Conservation (phyloP, 2,888 invertebrate species). For the Eilema caniola region DNA sequence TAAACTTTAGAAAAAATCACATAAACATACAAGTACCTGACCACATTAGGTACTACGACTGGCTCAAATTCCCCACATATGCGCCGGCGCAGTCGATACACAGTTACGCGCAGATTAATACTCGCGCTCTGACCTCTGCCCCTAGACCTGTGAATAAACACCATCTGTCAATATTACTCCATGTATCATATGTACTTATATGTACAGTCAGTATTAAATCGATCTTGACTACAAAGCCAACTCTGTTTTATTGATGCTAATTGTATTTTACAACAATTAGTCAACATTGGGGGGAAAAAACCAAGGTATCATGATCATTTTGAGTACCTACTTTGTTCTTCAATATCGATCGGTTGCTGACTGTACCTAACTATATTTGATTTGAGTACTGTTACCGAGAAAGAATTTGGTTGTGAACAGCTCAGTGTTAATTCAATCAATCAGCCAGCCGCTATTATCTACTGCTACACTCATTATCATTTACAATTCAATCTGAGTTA, state of each 20-base stretch:
- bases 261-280: too few species aligned
- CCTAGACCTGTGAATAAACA: slow-evolving; percentile 37
- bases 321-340: too few species aligned
- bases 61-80: slow-evolving; percentile 35
- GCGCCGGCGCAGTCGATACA: slow-evolving; percentile 40
- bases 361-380: slow-evolving; percentile 13
- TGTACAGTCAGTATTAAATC: too few species aligned
- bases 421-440: background rate
- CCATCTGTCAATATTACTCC: slow-evolving; percentile 55
- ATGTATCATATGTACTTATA: slow-evolving; percentile 45
- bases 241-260: too few species aligned
- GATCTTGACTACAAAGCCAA: too few species aligned
- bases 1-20: too few species aligned
- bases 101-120: slow-evolving; percentile 53
- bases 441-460: background rate
- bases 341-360: too few species aligned
- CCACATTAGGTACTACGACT: slow-evolving; percentile 11
- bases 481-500: too few species aligned
- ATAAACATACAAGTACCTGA: background rate
- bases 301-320: too few species aligned
- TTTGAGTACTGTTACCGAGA: slow-evolving; percentile 9
- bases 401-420: background rate
- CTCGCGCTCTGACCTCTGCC: slow-evolving; percentile 44
- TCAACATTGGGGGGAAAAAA: too few species aligned
- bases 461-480: background rate